phyloP scores from a whole-genome alignment of 1,140 invertebrate genomes.

The Bombus turneri region DNA sequence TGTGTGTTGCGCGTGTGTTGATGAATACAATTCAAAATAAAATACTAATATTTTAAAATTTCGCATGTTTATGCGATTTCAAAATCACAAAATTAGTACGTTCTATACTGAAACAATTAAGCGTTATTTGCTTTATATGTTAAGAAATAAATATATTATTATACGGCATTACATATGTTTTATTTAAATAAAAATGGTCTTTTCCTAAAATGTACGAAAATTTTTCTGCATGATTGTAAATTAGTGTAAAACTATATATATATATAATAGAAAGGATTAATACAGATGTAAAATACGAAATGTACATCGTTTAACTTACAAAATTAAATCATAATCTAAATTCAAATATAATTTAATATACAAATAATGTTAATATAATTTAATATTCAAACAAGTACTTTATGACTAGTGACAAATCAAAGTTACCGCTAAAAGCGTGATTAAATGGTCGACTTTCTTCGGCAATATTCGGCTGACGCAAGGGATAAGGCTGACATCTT shows the following conservation, averaged over 20 bases:
- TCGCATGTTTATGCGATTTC: not conserved
- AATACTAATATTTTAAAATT: not conserved
- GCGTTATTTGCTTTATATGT: not conserved
- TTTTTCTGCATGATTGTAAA: not conserved
- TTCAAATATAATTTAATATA: not conserved
- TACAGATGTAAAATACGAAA: not conserved
- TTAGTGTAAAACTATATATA: not conserved
- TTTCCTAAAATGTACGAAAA: not conserved
- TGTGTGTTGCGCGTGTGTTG: too few relatives aligned
- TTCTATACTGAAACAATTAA: not conserved
- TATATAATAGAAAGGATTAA: not conserved
- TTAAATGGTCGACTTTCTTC: not conserved
- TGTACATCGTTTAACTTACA: not conserved
- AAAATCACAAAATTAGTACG: not conserved
- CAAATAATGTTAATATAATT: not conserved
- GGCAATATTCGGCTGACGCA: constrained; percentile 11
- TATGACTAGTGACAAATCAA: not conserved
- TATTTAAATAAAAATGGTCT: too few relatives aligned
- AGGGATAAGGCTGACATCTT: constrained; percentile 19
- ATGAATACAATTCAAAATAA: not conserved
- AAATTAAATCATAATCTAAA: not conserved
- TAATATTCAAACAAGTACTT: not conserved
- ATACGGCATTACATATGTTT: too few relatives aligned
- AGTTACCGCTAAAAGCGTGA: not conserved
- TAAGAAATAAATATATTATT: not conserved